Evolutionary conservation across 2,888 invertebrate genomes (phyloP).

Genomic region (Chalcosyrphus nemorum): DNA sequence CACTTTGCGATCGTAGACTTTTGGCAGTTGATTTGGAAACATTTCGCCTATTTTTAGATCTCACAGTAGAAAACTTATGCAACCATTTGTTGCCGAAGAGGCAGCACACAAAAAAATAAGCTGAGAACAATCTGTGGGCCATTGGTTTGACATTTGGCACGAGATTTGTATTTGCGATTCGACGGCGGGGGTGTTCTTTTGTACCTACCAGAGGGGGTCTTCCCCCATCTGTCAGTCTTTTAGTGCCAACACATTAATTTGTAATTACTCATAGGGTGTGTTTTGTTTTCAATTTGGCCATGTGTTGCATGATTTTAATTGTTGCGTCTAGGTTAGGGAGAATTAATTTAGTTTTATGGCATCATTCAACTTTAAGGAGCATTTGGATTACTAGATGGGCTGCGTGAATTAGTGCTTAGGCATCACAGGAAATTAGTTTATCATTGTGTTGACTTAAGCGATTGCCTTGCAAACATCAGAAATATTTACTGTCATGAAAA

Average conservation of each 20-base stretch:
- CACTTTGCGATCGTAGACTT: constrained; percentile 36
- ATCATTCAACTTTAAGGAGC: background rate
- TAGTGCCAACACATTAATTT: constrained; percentile 7
- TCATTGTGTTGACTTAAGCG: too few species aligned
- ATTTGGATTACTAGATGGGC: background rate
- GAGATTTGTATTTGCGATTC: constrained; percentile 21
- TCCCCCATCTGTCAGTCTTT: background rate
- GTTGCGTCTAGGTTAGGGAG: background rate
- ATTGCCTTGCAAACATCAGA: too few species aligned
- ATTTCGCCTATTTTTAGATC: constrained; percentile 39
- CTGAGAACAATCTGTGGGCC: constrained; percentile 31
- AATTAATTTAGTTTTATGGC: background rate
- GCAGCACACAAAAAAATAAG: too few species aligned
- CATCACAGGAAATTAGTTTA: too few species aligned
- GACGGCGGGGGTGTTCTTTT: constrained; percentile 28
- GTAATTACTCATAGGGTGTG: background rate
- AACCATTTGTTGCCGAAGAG: constrained; percentile 52
- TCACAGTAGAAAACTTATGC: constrained; percentile 17
- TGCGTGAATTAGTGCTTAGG: too few species aligned
- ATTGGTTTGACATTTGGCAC: constrained; percentile 62
- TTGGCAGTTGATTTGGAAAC: constrained; percentile 44
- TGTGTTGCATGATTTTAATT: background rate
- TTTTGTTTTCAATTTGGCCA: background rate
- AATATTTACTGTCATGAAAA: too few species aligned
- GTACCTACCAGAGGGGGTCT: background rate